Evolutionary conservation across 2,797 vertebrate genomes (phyloP).

Genomic region (Crenuchus spilurus): DNA sequence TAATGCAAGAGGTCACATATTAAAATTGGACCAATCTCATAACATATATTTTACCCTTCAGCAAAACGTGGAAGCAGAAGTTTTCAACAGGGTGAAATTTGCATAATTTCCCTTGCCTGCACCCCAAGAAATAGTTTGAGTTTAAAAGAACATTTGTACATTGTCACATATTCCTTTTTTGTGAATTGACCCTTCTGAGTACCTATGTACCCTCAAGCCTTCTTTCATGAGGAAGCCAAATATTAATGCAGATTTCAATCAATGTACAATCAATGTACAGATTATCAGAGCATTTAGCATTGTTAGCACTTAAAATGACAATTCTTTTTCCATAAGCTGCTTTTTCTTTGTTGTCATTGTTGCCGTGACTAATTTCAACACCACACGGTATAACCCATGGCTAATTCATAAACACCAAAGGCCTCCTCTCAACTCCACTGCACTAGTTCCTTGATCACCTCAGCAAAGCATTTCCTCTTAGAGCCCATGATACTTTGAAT

Average conservation of each 20-base stretch:
- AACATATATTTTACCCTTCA: constrained; percentile 17
- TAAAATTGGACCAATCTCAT: constrained; percentile 31
- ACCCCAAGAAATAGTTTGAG: constrained; percentile 6
- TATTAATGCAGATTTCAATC: constrained; percentile 5
- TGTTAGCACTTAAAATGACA: neutral
- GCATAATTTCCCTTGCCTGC: neutral
- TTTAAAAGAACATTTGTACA: constrained; percentile 31
- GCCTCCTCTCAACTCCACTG: constrained; percentile 20
- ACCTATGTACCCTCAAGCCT: constrained; percentile 13
- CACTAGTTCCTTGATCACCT: constrained; percentile 39
- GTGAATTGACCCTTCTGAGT: neutral
- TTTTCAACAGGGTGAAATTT: constrained; percentile 22
- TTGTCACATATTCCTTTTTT: constrained; percentile 7
- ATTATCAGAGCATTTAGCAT: neutral
- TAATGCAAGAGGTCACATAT: constrained; percentile 39
- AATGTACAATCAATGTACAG: neutral
- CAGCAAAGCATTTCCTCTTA: constrained; percentile 33
- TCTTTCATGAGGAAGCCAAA: constrained; percentile 13
- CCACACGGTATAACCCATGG: neutral
- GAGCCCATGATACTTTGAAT: constrained; percentile 13
- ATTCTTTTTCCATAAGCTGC: neutral
- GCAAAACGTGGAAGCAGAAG: constrained; percentile 7
- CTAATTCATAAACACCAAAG: constrained; percentile 32
- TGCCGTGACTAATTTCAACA: constrained; percentile 10
- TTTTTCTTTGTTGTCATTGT: constrained; percentile 3